phyloP scores from a whole-genome alignment of 1,140 invertebrate genomes.

The Orussus abietinus region DNA sequence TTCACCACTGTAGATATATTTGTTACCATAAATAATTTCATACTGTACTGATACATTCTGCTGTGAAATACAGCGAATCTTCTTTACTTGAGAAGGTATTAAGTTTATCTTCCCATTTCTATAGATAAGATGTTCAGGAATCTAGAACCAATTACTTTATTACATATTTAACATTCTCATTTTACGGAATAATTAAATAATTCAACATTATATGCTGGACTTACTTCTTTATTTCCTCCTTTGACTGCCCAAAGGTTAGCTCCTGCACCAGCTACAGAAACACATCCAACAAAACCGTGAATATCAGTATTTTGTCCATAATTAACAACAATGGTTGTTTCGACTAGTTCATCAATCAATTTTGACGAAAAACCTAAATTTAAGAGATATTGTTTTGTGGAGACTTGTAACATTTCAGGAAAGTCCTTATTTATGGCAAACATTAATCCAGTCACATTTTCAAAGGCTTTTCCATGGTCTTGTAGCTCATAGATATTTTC shows the following conservation, averaged over 20 bases:
- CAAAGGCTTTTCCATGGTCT: constrained; percentile 52
- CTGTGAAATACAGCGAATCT: constrained; percentile 28
- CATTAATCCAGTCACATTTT: constrained; percentile 54
- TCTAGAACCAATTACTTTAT: constrained; percentile 27
- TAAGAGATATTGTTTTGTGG: constrained; percentile 46
- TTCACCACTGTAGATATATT: constrained; percentile 18
- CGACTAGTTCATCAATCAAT: constrained; percentile 59
- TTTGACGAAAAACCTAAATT: constrained; percentile 45
- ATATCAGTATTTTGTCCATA: constrained; percentile 62
- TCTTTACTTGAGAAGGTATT: constrained; percentile 35
- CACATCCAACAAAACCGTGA: constrained; percentile 60
- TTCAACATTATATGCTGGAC: no score
- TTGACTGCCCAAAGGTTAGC: constrained; percentile 59
- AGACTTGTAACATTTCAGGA: constrained; percentile 48
- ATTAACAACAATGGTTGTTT: constrained; percentile 57
- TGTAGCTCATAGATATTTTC: constrained; percentile 60
- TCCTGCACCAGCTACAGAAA: constrained; percentile 58
- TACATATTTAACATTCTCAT: background rate
- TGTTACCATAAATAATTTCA: constrained; percentile 28
- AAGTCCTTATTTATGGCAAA: constrained; percentile 55
- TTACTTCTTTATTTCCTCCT: constrained; percentile 61
- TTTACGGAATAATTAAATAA: no score
- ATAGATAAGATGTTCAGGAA: constrained; percentile 38
- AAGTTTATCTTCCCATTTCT: constrained; percentile 44
- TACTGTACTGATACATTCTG: constrained; percentile 20